Evolutionary conservation across 2,113 vertebrate genomes (phyloP).

Genomic region (Rafetus swinhoei): DNA sequence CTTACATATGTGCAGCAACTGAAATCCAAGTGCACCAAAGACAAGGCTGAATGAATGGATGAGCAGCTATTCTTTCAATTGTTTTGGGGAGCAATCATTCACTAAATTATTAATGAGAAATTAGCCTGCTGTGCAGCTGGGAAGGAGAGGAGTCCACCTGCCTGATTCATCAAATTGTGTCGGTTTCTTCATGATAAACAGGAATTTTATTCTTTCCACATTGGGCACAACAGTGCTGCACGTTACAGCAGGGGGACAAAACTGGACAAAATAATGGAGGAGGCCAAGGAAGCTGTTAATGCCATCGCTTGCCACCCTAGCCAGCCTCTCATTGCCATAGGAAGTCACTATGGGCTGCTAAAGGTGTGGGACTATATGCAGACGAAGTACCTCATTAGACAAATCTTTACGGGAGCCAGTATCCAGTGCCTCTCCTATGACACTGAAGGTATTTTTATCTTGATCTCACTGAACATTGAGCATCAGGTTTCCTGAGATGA

Average conservation of each 20-base stretch:
- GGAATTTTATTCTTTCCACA: constrained; percentile 90
- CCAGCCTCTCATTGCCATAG: constrained; percentile 79
- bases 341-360: constrained; percentile 84
- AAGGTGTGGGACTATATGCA: constrained; percentile 87
- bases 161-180: constrained; percentile 43
- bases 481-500: background rate
- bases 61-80: background rate
- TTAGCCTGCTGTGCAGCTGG: constrained; percentile 11
- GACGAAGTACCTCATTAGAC: constrained; percentile 78
- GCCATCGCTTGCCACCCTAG: constrained; percentile 89
- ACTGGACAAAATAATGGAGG: constrained; percentile 78
- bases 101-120: too few relatives aligned
- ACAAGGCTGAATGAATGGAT: accelerated
- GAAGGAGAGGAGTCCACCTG: constrained; percentile 1
- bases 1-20: background rate
- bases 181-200: constrained; percentile 69
- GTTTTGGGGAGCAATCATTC: background rate
- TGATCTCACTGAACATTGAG: accelerated
- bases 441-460: constrained; percentile 80
- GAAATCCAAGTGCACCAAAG: background rate
- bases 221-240: constrained; percentile 81
- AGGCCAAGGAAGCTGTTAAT: constrained; percentile 78
- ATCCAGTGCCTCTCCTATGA: constrained; percentile 88
- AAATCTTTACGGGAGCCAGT: constrained; percentile 77
- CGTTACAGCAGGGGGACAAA: constrained; percentile 72